Evolutionary conservation across 2,888 invertebrate genomes (phyloP).

Genomic region (Tachina fera): DNA sequence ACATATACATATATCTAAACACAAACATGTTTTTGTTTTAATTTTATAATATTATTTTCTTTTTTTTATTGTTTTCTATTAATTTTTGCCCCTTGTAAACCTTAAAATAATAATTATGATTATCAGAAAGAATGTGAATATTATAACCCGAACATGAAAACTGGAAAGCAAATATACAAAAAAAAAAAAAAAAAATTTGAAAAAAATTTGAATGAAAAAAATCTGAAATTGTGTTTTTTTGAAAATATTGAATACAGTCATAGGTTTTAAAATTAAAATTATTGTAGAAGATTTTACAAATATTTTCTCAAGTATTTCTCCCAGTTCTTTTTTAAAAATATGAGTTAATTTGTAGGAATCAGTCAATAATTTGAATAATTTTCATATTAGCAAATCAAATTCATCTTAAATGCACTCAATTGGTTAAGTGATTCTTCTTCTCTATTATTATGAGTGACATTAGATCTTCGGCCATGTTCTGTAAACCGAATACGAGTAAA

Average conservation of each 20-base stretch:
- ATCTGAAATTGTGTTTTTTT: slow-evolving; percentile 29
- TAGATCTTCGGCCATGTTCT: too few species aligned
- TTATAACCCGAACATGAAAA: slow-evolving; percentile 58
- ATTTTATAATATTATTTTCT: slow-evolving; percentile 43
- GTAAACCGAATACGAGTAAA: too few species aligned
- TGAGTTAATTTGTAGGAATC: too few species aligned
- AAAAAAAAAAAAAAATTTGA: slow-evolving; percentile 46
- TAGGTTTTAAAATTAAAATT: too few species aligned
- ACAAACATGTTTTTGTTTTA: slow-evolving; percentile 35
- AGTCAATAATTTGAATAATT: too few species aligned
- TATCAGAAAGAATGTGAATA: slow-evolving; percentile 55
- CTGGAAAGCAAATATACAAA: slow-evolving; percentile 62
- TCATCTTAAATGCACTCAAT: too few species aligned
- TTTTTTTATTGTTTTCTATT: slow-evolving; percentile 46
- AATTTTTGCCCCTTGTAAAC: slow-evolving; percentile 39
- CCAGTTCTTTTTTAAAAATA: too few species aligned
- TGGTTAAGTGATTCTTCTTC: too few species aligned
- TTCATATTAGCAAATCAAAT: too few species aligned
- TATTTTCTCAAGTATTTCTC: too few species aligned
- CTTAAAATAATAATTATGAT: slow-evolving; percentile 51
- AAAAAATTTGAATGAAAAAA: slow-evolving; percentile 57
- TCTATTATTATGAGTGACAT: too few species aligned
- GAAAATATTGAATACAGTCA: neutral
- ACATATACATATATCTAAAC: slow-evolving; percentile 11
- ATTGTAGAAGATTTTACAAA: too few species aligned